These are phyloP conservation scores for Alethe diademata DNA, from an alignment of 2,113 vertebrate species.

Conservation along the genomic window DNA sequence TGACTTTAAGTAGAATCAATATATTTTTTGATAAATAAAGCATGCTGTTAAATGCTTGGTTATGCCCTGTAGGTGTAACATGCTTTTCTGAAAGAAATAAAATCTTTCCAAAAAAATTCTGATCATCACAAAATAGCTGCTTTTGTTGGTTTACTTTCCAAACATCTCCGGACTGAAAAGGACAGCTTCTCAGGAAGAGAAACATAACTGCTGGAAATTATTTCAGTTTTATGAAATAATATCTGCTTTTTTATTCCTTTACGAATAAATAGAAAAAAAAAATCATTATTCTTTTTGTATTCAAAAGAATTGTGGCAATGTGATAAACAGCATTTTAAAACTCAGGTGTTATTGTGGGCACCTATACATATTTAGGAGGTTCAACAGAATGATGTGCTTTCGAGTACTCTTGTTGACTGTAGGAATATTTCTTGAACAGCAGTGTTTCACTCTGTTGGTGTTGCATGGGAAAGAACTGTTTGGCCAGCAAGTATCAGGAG, in stretches of 20 bases:
- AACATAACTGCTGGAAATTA: neutral
- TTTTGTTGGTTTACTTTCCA: neutral
- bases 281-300: rapidly evolving
- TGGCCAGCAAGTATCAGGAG: neutral
- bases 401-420: neutral
- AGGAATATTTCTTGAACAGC: neutral
- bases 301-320: neutral
- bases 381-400: neutral
- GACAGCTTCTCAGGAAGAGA: neutral
- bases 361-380: neutral
- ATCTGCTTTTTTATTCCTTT: neutral
- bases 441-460: neutral
- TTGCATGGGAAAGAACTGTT: neutral
- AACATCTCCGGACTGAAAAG: neutral
- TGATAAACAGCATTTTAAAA: neutral
- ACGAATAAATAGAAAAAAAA: neutral
- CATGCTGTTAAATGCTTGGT: neutral
- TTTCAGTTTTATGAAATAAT: neutral
- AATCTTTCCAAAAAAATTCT: neutral
- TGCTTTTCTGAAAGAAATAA: neutral
- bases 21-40: neutral
- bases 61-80: neutral
- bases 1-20: neutral
- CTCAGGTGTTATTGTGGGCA: neutral
- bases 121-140: neutral